Base-by-base conservation (phyloP, 2,888 invertebrate species). In the Dromius quadrimaculatus region DNA sequence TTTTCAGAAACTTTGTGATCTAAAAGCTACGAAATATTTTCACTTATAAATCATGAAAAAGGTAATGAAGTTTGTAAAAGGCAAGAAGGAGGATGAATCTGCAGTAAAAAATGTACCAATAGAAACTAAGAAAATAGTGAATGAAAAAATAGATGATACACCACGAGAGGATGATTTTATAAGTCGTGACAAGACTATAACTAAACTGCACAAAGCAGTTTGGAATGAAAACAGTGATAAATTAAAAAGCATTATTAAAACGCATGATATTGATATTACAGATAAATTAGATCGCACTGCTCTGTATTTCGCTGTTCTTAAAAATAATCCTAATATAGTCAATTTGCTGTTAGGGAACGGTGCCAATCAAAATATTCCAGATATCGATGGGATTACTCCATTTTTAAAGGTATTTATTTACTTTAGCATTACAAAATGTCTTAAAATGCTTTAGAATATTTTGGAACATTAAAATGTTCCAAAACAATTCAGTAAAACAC, bases 21-120 rank as follows among this genome's bases (percentile, higher is more conserved):
- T 28, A 17, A 2, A 54, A 54, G 50, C 11, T 15, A 28, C 15
- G 28, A 28, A 11, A 28, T 11, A 23, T 8, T 54, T 54, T 54
- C 23, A 54, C 36, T 59, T 59, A 59, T 34, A 34, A 57, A 59
- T 43, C n/a, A 70, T 70, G 70, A 70, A 70, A 28, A 70, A 70
- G 36, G 62, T 70, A 62, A 70, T 70, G 61, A 70, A 70, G 62
- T 70, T 70, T 15, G 70, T 70, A 23, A 70, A 70, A 34, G 70
- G 70, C 15, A 70, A 62, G 36, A 61, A 32, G 28, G 70, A 70
- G 54, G 70, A 70, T 8, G 70, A 70, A 23, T 36, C 34, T 47
- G 38, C 41, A 38, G 23, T 62, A 36, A 70, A 70, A 62, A 45
- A 62, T 47, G 36, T 47, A 47, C 36, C 70, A 45, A 28, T 50